These are phyloP conservation scores for Paramormyrops kingsleyae DNA, from an alignment of 2,113 vertebrate genomes.

Conservation along the genomic window DNA sequence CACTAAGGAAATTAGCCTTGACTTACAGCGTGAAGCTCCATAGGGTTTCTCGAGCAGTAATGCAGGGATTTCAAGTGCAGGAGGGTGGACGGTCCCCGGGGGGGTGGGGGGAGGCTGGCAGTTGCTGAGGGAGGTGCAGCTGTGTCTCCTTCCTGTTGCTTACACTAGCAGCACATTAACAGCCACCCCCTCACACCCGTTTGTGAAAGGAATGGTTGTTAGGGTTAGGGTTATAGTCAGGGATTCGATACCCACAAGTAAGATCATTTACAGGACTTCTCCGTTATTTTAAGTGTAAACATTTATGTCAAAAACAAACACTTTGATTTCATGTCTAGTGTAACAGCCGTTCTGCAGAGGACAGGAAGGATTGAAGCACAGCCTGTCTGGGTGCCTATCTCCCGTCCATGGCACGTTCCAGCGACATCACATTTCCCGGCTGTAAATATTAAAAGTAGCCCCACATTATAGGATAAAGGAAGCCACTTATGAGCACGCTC, in stretches of 20 bases:
- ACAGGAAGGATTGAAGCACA: background rate
- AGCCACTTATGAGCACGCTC: background rate
- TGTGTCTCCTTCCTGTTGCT: background rate
- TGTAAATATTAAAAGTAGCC: background rate
- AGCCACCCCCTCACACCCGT: background rate
- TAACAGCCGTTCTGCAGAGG: background rate
- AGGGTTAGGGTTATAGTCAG: background rate
- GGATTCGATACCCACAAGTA: background rate
- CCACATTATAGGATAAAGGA: background rate
- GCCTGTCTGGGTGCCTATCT: background rate
- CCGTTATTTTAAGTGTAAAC: background rate
- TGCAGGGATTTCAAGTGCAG: background rate
- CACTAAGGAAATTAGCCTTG: background rate
- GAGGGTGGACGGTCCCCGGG: background rate
- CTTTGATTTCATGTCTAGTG: background rate
- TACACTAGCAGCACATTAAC: background rate
- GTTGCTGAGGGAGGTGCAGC: background rate
- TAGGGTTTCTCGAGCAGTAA: background rate
- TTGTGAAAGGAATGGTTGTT: background rate
- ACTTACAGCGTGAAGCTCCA: background rate
- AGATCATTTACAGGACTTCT: background rate
- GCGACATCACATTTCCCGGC: background rate
- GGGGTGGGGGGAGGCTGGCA: background rate
- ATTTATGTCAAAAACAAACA: background rate
- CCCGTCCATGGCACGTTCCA: background rate